phyloP scores from a whole-genome alignment of 2,113 vertebrate species.

The Pholis gunnellus region DNA sequence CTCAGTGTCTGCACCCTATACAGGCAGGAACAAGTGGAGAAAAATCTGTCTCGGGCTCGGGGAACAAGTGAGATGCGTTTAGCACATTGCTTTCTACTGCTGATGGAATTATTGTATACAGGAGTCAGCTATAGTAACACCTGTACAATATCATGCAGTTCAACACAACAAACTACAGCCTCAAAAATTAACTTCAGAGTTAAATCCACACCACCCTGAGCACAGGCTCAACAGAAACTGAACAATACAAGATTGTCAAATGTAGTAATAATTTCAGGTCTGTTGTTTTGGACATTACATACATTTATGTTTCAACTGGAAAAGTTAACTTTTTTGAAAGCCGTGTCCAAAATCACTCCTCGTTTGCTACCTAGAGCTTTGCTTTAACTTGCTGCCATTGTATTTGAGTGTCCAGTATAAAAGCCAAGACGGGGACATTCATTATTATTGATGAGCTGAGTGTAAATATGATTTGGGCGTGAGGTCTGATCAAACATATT shows the following conservation, averaged over 20 bases:
- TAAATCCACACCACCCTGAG: not conserved
- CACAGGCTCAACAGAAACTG: not conserved
- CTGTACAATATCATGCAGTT: not conserved
- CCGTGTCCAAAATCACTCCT: not conserved
- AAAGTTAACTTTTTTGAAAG: not conserved
- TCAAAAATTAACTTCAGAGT: not conserved
- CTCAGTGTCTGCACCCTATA: slow-evolving; percentile 15
- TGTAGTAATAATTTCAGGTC: not conserved
- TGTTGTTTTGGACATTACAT: not conserved
- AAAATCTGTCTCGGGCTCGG: not conserved
- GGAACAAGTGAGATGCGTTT: not conserved
- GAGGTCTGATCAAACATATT: not conserved
- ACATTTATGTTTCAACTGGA: not conserved
- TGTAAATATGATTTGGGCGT: not conserved
- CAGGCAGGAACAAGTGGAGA: not conserved
- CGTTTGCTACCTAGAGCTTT: not conserved
- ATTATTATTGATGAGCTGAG: not conserved
- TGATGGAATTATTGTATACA: slow-evolving; percentile 22
- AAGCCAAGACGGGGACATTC: not conserved
- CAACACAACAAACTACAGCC: not conserved
- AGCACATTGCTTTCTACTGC: not conserved
- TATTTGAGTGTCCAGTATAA: not conserved
- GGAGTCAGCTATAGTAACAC: not conserved
- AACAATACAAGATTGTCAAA: not conserved
- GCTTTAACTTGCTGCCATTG: not conserved